Evolutionary conservation across 2,888 invertebrate genomes (phyloP), one percentile per base, ranked within the genome.

Genomic region (Anorthoa munda): DNA sequence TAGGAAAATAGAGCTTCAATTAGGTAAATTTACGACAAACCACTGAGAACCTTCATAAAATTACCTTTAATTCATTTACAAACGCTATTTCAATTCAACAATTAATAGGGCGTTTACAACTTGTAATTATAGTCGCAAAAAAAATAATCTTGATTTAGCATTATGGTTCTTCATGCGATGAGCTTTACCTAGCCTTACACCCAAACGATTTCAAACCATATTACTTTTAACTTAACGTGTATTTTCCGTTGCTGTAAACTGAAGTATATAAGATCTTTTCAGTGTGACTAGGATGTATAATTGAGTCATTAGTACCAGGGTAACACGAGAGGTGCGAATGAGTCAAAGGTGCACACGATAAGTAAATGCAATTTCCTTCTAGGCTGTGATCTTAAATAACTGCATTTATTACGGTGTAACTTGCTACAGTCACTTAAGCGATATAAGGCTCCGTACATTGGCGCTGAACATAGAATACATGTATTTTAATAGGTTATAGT

Each of bases 251-350:
- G 45, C 18, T 39, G 50, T 53, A 68, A 66, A 46, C 18, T 53
- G 39, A 15, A 61, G 51, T 39, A 60, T 53, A 39, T 76, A 70
- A 60, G 77, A 70, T 77, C 66, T 81, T 87, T 82, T 81, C 74
- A 71, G 82, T 70, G 72, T 80, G 56, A 76, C 79, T 77, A 87
- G 84, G 80, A 81, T 86, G 88, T 90, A 90, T 93, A 95, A 94
- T 94, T 94, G 92, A 94, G 92, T 94, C 92, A 94, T 94, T 94
- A 94, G 92, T 90, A 90, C 86, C 87, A 89, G 87, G 89, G 92
- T 89, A 92, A 92, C 91, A 89, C 86, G 88, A 92, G 92, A 93
- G 91, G 93, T 92, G 93, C 90, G 91, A 92, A 93, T 93, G 89
- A 92, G 90, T 93, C 91, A 92, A 93, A 93, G 92, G 92, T 91